These are phyloP conservation scores for Caenorhabditis becei DNA, from an alignment of 2,888 invertebrate genomes.

Conservation along the genomic window DNA sequence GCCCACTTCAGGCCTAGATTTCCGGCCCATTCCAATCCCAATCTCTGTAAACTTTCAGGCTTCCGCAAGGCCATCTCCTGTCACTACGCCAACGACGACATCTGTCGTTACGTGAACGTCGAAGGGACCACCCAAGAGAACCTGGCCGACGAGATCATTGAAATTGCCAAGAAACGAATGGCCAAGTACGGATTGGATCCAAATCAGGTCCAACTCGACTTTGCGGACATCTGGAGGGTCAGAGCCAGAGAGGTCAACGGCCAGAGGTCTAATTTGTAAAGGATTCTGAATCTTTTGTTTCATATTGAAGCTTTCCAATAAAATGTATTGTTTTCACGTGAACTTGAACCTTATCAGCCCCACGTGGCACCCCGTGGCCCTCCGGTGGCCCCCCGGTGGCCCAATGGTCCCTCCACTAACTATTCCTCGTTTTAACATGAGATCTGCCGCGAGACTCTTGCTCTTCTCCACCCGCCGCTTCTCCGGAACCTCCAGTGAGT, in stretches of 20 bases:
- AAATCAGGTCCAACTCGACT: conserved; percentile 54
- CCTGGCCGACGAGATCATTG: conserved; percentile 71
- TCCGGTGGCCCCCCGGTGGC: too few relatives aligned
- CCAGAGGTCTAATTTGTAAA: conserved; percentile 66
- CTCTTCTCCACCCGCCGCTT: conserved; percentile 17
- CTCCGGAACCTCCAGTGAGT: conserved; percentile 33
- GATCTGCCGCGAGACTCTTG: conserved; percentile 13
- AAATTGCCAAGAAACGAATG: conserved; percentile 71
- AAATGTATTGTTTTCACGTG: too few relatives aligned
- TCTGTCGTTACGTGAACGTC: conserved; percentile 86
- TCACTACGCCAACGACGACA: conserved; percentile 87
- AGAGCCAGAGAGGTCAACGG: conserved; percentile 72
- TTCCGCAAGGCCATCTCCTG: conserved; percentile 89
- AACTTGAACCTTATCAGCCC: too few relatives aligned
- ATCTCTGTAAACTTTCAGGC: conserved; percentile 83
- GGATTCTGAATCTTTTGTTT: neutral
- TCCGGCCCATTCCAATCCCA: too few relatives aligned
- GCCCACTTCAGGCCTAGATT: too few relatives aligned
- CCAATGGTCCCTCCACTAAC: too few relatives aligned
- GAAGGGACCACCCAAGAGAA: conserved; percentile 84
- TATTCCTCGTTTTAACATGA: too few relatives aligned
- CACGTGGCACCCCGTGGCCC: too few relatives aligned
- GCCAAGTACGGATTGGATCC: conserved; percentile 63
- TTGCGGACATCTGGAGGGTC: conserved; percentile 72
- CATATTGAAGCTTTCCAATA: neutral